phyloP scores from a whole-genome alignment of 2,888 invertebrate genomes.

The Pandemis cinnamomeana region DNA sequence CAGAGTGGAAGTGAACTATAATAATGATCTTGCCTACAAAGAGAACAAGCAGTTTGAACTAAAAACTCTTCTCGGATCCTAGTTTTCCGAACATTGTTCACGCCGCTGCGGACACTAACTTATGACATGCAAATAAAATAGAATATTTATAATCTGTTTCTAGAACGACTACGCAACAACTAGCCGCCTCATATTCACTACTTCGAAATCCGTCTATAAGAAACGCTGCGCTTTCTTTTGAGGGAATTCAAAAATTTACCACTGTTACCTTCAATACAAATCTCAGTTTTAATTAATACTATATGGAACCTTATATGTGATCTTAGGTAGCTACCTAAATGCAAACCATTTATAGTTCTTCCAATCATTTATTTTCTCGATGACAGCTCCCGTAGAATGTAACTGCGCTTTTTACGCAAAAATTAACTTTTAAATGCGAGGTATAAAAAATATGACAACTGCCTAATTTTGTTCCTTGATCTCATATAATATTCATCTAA shows the following conservation, averaged over 20 bases:
- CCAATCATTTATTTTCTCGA: no score
- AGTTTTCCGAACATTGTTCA: neutral
- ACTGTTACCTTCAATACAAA: neutral
- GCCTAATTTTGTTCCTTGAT: no score
- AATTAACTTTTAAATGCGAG: no score
- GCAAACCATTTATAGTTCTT: neutral
- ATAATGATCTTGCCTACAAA: neutral
- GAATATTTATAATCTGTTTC: neutral
- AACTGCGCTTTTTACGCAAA: no score
- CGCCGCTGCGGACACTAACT: neutral
- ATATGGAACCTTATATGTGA: neutral
- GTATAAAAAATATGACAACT: no score
- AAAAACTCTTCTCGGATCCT: no score
- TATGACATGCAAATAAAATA: neutral
- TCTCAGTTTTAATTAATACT: neutral
- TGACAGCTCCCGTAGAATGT: no score
- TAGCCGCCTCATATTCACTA: neutral
- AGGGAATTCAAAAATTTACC: neutral
- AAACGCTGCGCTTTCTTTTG: neutral
- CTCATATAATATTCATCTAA: no score
- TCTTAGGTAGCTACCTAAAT: slow-evolving; percentile 9
- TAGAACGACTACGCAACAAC: neutral
- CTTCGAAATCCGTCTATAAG: no score
- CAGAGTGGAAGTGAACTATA: neutral
- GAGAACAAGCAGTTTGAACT: no score